Evolutionary conservation across 2,888 invertebrate genomes (phyloP).

Genomic region (Mesorhabditis sp.): DNA sequence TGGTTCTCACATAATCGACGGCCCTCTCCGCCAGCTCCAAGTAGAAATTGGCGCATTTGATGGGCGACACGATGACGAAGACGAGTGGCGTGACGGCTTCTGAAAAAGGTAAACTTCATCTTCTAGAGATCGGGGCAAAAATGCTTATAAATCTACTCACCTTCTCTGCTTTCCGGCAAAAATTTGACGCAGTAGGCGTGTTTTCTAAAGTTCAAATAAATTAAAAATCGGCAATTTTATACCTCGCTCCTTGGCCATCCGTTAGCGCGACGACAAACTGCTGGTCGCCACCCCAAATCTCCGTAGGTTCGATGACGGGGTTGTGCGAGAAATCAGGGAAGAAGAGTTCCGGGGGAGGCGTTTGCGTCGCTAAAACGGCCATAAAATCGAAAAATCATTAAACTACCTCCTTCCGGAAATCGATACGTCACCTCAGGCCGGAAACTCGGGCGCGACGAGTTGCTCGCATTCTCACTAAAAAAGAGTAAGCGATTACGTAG

Average conservation of each 20-base stretch:
- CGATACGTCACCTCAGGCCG: not conserved
- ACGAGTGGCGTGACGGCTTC: not conserved
- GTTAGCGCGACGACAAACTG: constrained; percentile 2
- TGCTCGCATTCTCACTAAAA: not conserved
- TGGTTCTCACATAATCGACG: not conserved
- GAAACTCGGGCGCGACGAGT: not conserved
- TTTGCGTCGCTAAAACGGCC: not conserved
- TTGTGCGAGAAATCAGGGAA: not conserved
- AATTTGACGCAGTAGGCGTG: constrained; percentile 4
- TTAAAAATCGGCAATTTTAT: not conserved
- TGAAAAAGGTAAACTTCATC: no score
- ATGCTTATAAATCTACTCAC: no score
- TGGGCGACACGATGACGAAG: not conserved
- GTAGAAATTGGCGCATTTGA: not conserved
- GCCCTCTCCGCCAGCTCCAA: not conserved
- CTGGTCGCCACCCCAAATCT: constrained; percentile 1
- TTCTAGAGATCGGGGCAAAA: no score
- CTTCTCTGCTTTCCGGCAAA: not conserved
- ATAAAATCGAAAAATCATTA: not conserved
- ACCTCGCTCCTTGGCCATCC: not conserved
- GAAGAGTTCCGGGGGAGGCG: not conserved
- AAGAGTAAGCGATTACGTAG: no score
- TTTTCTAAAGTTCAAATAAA: not conserved
- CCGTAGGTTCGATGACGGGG: not conserved
- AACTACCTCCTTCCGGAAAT: not conserved